Base-by-base conservation (phyloP, 1,140 invertebrate species). In the Cotesia chilonis region DNA sequence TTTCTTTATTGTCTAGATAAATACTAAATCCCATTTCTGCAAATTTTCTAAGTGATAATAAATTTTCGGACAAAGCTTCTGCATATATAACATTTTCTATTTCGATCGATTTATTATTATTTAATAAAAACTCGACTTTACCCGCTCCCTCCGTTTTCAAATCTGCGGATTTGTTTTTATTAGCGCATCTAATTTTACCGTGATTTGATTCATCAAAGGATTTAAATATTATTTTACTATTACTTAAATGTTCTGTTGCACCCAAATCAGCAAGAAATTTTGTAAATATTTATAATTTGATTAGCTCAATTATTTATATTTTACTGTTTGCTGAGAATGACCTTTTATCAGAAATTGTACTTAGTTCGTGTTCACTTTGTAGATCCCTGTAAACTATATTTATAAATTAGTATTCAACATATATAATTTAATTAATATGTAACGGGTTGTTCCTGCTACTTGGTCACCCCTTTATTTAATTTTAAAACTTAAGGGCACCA, bases 231-330 rank as follows among this genome's bases (percentile, higher is more conserved):
- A 74, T n/a, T 51, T 71, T 73, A 7, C 67, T 71, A 55, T 74
- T 74, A 6, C 67, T 55, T 9, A 75, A 37, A 38, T 77, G 76
- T 14, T 73, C 71, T 20, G 74, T 75, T 6, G 71, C 70, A n/a
- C 69, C 72, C 6, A 74, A 78, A 70, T 75, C 75, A 12, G 65
- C 67, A 9, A 75, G 28, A 37, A 75, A 73, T 71, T 71, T 67
- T 36, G 57, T 28, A 35, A 59, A 4, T 59, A 59, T 5, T 59
- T 20, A 14, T 14, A 14, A 14, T 14, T 14, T 14, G 14, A 14
- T 14, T 14, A 14, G 14, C 14, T 14, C 0, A 14, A 14, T 14
- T 14, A 14, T 14, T 14, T 14, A 14, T 14, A 14, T 14, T 14
- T 14, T 14, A 14, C 14, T 14, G 14, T 14, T 14, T 14, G 14